Conservation (phyloP, 2,888 invertebrate species). For the Stramonita haemastoma region DNA sequence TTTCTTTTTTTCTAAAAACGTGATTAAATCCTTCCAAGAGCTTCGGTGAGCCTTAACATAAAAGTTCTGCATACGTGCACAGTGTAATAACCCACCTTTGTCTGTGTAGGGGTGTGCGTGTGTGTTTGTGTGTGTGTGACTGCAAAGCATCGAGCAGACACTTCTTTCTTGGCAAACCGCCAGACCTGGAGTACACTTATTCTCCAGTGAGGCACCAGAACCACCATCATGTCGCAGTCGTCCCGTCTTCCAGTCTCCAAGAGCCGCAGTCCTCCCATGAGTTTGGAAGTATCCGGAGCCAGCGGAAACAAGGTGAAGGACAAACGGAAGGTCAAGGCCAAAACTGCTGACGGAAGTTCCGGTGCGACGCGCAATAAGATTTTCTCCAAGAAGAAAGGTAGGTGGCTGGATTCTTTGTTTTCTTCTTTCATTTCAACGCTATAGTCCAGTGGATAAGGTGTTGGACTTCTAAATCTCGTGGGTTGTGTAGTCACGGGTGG, state of each 20-base stretch:
- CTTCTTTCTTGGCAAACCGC: neutral
- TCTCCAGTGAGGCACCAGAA: neutral
- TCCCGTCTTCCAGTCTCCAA: slow-evolving; percentile 24
- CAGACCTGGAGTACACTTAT: neutral
- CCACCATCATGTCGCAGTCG: slow-evolving; percentile 13
- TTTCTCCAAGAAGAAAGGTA: slow-evolving; percentile 35
- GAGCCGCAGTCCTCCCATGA: slow-evolving; percentile 22
- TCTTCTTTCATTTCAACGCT: neutral
- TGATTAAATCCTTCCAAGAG: no score
- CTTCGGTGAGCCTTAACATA: no score
- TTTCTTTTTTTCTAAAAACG: no score
- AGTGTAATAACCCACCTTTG: neutral
- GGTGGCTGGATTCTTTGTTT: neutral
- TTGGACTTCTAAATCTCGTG: no score
- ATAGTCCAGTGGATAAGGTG: no score
- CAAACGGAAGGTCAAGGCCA: slow-evolving; percentile 18
- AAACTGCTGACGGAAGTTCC: neutral
- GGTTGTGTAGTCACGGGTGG: no score
- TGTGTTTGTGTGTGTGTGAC: neutral
- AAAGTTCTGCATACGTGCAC: neutral
- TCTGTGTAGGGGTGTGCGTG: neutral
- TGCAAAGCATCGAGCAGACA: neutral
- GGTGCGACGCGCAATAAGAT: neutral
- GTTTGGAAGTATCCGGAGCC: slow-evolving; percentile 5
- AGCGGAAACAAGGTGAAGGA: slow-evolving; percentile 3